phyloP scores from a whole-genome alignment of 2,797 vertebrate genomes.

The Enteromius anoplus region DNA sequence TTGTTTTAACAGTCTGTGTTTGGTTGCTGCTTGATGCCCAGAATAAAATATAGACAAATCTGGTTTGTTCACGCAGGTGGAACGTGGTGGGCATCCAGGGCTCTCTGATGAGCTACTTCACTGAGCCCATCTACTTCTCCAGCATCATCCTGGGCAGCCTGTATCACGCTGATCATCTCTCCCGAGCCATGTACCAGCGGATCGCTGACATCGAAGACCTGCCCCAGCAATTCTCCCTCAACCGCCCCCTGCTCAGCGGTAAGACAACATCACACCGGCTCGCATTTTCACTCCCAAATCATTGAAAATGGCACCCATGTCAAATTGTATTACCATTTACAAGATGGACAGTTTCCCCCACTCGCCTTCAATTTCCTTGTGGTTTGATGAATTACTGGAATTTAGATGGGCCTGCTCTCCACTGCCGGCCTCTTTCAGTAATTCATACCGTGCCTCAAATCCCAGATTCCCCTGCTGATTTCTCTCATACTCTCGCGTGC shows the following conservation, averaged over 20 bases:
- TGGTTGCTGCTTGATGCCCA: neutral
- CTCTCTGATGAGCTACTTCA: conserved; percentile 93
- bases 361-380: conserved; percentile 5
- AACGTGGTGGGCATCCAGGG: conserved; percentile 96
- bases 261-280: conserved; percentile 62
- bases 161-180: conserved; percentile 96
- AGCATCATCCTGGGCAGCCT: conserved; percentile 97
- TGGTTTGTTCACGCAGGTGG: conserved; percentile 80
- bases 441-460: conserved; percentile 7
- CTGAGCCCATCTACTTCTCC: conserved; percentile 95
- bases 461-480: neutral
- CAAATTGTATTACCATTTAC: conserved; percentile 21
- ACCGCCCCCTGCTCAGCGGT: conserved; percentile 95
- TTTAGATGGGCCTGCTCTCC: neutral
- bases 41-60: neutral
- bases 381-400: conserved; percentile 21
- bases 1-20: neutral
- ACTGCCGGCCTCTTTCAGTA: neutral
- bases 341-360: neutral
- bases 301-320: conserved; percentile 13
- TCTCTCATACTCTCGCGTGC: neutral
- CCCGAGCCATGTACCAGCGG: conserved; percentile 95
- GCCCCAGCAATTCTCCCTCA: conserved; percentile 89
- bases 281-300: neutral
- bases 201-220: conserved; percentile 92